Base-by-base conservation (phyloP, 2,888 invertebrate species). In the Dysmachus trigonus region DNA sequence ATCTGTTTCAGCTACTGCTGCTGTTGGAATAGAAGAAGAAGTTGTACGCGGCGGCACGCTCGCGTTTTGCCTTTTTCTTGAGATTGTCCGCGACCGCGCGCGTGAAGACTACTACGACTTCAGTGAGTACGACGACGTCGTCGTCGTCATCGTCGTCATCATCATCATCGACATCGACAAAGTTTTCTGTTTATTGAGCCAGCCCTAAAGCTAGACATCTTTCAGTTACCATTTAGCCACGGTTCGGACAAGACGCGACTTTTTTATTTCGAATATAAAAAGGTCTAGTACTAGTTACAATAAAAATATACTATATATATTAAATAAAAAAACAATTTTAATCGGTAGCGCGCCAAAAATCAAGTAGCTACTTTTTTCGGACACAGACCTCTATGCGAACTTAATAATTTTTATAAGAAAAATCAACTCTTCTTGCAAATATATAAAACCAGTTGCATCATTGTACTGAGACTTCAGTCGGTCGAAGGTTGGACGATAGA, bases 391-490 rank as follows among this genome's bases (percentile, higher is more conserved):
- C 38, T 51, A 38, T 72, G 85, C 74, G 51, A 51, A 83, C 41
- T 83, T 47, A 47, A 83, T 72, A 27, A 13, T 86, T 79, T 85
- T 77, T 87, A 87, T 85, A 81, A 84, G 79, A 79, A 87, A 71
- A 31, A 62, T 10, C 71, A 76, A 76, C 84, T 86, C 86, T 87
- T 81, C 87, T 85, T 87, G 88, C 88, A 89, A 89, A 91, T 92
- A 91, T 92, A 91, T 91, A 92, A 91, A 92, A 92, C 91, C 91
- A 91, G 92, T 92, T 92, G 92, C 92, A 92, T 92, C 92, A 92
- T 90, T 91, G 90, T 89, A 90, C 90, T 90, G 91, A 91, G 91
- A 91, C 92, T 92, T 92, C 91, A 92, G 92, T 92, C 90, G 90
- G 89, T 89, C 89, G 90, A 89, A 91, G 91, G 90, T 91, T 91